Evolutionary conservation across 2,113 vertebrate species (phyloP).

Genomic region (Crotalus tigris): DNA sequence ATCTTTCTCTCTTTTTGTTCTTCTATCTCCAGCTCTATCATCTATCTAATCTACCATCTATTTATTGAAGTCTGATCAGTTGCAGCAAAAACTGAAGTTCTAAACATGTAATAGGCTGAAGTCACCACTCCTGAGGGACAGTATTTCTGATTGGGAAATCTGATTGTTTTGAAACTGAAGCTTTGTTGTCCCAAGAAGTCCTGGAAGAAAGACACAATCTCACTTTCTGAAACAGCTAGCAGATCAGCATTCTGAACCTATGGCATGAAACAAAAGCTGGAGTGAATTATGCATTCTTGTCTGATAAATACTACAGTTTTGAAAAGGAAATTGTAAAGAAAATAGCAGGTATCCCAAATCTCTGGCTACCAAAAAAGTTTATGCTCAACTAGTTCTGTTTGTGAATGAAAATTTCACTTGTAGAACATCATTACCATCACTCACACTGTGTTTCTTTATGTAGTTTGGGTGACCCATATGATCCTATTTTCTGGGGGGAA

Average conservation of each 20-base stretch:
- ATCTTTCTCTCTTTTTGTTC: not conserved
- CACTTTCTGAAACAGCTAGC: too few species aligned
- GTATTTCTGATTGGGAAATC: not conserved
- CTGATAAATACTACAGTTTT: not conserved
- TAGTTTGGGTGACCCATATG: not conserved
- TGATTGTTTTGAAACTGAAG: not conserved
- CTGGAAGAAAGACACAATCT: not conserved
- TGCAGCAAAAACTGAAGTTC: not conserved
- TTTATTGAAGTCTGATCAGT: not conserved
- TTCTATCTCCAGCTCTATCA: not conserved
- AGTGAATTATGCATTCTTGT: not conserved
- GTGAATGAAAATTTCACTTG: not conserved
- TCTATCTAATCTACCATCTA: not conserved
- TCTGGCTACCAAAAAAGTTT: not conserved
- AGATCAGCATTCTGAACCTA: not conserved
- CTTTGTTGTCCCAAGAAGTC: not conserved
- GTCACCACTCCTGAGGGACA: not conserved
- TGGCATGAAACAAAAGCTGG: not conserved
- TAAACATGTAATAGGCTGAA: not conserved
- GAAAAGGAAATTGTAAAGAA: not conserved
- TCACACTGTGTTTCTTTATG: not conserved
- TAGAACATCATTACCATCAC: not conserved
- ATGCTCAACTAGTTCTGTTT: not conserved
- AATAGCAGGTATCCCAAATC: not conserved
- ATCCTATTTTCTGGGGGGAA: not conserved